Base-by-base conservation (phyloP, 2,113 vertebrate genomes). In the Herpetotheres cachinnans region DNA sequence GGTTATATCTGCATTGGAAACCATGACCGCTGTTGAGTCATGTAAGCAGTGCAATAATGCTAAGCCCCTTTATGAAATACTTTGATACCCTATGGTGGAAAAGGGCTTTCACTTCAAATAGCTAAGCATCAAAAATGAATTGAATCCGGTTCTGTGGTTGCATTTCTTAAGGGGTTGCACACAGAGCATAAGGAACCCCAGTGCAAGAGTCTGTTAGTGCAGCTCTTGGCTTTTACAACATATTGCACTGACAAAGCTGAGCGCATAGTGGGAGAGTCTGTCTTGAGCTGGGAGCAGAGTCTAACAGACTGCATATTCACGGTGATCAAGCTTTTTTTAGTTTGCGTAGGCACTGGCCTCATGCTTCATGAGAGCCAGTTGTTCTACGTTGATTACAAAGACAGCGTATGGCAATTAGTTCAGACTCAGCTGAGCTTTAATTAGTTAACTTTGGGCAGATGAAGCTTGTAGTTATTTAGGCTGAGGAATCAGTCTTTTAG, bases 191-290 rank as follows among this genome's bases (percentile, higher is more conserved):
- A 71, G 58, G 30, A 80, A 52, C 1, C 16, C 18, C 6, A 9
- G 26, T 26, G 36, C 19, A 70, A 38, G 30, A 55, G n/a, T 32
- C n/a, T 79, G 38, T 6, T 78, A 59, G 59, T 27, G 47, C 26
- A 67, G 25, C 29, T 20, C 1, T 11, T n/a, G 52, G 44, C 6
- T 56, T 49, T 65, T 21, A 27, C 50, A 55, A 21, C 0, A 1
- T 24, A 55, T 42, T n/a, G n/a, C 49, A 36, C 38, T 27, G 44
- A 38, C 12, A 63, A 30, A 86, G 17, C 25, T 50, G 58, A 46
- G 12, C 10, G 11, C 5, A 3, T 27, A 42, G 38, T 16, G 30
- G 55, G 18, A 82, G 16, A 70, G 19, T 18, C 42, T 50, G 21
- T 40, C 29, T 26, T 36, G 25, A 52, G 30, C 3, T 47, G 34